Base-by-base conservation (phyloP, 2,888 invertebrate genomes). In the Nephrotoma appendiculata region DNA sequence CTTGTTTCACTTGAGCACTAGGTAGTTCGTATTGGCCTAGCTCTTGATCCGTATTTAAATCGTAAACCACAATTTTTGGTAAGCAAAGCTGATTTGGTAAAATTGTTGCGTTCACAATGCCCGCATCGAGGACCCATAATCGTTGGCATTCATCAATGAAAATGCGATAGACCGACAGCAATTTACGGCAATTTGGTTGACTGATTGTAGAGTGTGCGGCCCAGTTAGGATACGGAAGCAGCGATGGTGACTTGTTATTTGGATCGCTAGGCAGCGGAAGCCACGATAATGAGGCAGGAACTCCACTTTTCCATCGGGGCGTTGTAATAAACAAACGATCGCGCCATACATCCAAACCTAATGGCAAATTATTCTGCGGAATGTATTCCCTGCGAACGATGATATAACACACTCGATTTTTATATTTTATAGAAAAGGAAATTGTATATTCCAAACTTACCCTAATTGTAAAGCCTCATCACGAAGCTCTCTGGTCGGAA, bases 101-200 rank as follows among this genome's bases (percentile, higher is more conserved):
- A n/a, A 94, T 93, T 15, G 94, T 94, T 0, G 94, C 93, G 89
- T 96, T 94, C 4, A 95, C 94, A 89, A 95, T 94, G 0, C 97
- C 97, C 0, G 96, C 95, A 90, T 97, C 96, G 87, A 97, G 91
- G 0, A 96, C 93, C 96, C 96, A 97, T 5, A 97, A 92, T 57
- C 96, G 93, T 86, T 95, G 94, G 88, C 97, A 97, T 0, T 93
- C 92, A 90, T 97, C 97, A 0, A 95, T 94, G 89, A 94, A 94
- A 85, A 96, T 92, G 41, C 97, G 93, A 89, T 96, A 96, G 0
- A 96, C 96, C 1, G 96, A 96, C 0, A 95, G 95, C 52, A 96
- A 90, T 52, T 95, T 94, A 2, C 93, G 92, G 89, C 96, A 96
- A 87, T 94, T 92, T 0, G 90, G 90, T 85, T 89, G 89, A 19